These are phyloP conservation scores for Hippocampus kuda DNA, from an alignment of 2,797 vertebrate species.

Conservation along the genomic window DNA sequence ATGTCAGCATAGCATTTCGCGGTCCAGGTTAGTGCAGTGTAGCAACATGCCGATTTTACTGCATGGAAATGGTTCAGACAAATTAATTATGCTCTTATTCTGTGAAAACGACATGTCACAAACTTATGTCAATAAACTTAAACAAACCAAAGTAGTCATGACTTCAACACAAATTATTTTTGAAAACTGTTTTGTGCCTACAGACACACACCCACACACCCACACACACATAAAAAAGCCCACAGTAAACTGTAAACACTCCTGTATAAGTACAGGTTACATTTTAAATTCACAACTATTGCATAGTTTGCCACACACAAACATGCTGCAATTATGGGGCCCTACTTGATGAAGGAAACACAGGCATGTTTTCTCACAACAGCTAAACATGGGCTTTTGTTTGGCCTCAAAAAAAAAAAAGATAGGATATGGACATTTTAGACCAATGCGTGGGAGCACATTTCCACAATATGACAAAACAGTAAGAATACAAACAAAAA, in stretches of 20 bases:
- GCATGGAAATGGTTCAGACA: not conserved
- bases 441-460: not conserved
- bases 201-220: not conserved
- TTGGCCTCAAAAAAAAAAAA: conserved; percentile 26
- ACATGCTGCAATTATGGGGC: conserved; percentile 34
- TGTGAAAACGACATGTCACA: not conserved
- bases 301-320: conserved; percentile 30
- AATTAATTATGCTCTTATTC: not conserved
- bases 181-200: conserved; percentile 1
- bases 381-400: conserved; percentile 9
- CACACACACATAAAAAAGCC: conserved; percentile 21
- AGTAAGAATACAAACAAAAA: conserved; percentile 8
- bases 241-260: conserved; percentile 27
- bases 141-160: not conserved
- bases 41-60: not conserved
- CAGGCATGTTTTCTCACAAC: conserved; percentile 25
- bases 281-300: conserved; percentile 27
- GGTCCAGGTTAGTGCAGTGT: not conserved
- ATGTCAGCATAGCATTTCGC: conserved; percentile 23
- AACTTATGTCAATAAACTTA: not conserved
- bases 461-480: not conserved
- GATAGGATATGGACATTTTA: conserved; percentile 21
- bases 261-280: conserved; percentile 34
- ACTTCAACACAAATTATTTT: not conserved
- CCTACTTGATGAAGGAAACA: conserved; percentile 29